A percentile compares a stretch with the other conserved stretches of the same genome.
Conservation (phyloP, 2,888 invertebrate species). For the Darwinula stevensoni region DNA sequence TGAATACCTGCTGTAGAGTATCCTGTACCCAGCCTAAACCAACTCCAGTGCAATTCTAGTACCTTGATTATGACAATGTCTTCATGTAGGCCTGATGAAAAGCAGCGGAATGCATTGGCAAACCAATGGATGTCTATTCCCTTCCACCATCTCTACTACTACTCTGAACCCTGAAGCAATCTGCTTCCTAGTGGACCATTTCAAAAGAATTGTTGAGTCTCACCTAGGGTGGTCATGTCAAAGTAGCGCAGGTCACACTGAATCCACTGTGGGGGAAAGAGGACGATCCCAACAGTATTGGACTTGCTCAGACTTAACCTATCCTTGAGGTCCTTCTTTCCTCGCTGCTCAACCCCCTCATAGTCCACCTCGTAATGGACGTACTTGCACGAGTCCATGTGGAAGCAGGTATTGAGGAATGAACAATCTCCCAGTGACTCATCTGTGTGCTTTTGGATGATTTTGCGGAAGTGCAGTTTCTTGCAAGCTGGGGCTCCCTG, state of each 20-base stretch:
- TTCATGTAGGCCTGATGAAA: too few species aligned
- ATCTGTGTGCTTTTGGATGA: conserved; percentile 80
- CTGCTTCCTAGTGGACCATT: too few species aligned
- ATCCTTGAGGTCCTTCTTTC: background rate
- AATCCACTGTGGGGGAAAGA: conserved; percentile 82
- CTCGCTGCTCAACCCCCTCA: conserved; percentile 11
- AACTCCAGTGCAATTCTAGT: too few species aligned
- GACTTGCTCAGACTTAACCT: background rate
- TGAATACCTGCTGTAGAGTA: too few species aligned
- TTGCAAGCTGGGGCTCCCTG: conserved; percentile 23
- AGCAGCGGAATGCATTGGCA: too few species aligned
- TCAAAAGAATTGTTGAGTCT: conserved; percentile 4
- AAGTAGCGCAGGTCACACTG: conserved; percentile 78
- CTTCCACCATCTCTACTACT: too few species aligned
- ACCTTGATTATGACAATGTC: too few species aligned
- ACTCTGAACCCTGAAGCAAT: too few species aligned
- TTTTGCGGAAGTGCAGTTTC: conserved; percentile 84
- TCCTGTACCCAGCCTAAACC: too few species aligned
- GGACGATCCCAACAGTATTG: conserved; percentile 8
- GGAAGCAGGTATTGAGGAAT: conserved; percentile 91
- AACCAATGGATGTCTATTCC: too few species aligned
- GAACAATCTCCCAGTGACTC: conserved; percentile 87
- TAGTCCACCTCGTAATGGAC: conserved; percentile 92
- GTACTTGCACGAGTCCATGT: conserved; percentile 92
- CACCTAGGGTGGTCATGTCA: conserved; percentile 62